Percentiles rank a stretch among this genome's conserved stretches.
These are phyloP conservation scores for Hyles lineata DNA, from an alignment of 2,888 invertebrate genomes.

Conservation along the genomic window DNA sequence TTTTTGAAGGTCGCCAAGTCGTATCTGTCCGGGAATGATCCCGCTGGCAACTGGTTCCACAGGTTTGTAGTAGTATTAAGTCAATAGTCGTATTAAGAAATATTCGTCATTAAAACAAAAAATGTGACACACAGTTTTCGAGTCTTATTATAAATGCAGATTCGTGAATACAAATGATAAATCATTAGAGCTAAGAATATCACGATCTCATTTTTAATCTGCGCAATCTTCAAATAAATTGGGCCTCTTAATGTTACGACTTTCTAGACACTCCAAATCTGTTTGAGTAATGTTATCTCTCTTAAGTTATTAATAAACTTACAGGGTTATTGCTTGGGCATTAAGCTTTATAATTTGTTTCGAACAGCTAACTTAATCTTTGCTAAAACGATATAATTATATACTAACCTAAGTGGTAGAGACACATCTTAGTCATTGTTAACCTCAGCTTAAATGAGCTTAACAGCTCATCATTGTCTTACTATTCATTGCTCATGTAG, in stretches of 20 bases:
- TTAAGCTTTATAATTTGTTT: background rate
- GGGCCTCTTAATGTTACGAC: constrained; percentile 4
- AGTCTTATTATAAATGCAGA: background rate
- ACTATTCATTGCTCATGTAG: too few relatives aligned
- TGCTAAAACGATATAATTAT: too few relatives aligned
- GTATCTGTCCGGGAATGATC: too few relatives aligned
- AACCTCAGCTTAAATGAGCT: too few relatives aligned
- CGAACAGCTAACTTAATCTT: too few relatives aligned
- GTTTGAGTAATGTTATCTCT: constrained; percentile 16
- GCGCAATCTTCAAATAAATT: constrained; percentile 14
- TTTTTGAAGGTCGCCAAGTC: too few relatives aligned
- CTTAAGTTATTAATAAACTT: background rate
- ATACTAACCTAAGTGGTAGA: too few relatives aligned
- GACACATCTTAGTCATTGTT: too few relatives aligned
- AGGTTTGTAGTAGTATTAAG: too few relatives aligned
- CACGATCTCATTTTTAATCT: background rate
- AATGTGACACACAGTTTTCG: background rate
- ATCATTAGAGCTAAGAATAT: constrained; percentile 16
- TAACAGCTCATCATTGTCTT: too few relatives aligned
- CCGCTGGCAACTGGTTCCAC: too few relatives aligned
- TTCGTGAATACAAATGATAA: constrained; percentile 11
- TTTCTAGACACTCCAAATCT: constrained; percentile 1
- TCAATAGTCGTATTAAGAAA: too few relatives aligned
- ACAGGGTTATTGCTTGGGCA: constrained; percentile 4
- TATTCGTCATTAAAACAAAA: background rate